Percentiles rank a stretch among this genome's conserved stretches.
Conservation (phyloP, 1,140 invertebrate species). For the Drosophila novamexicana region DNA sequence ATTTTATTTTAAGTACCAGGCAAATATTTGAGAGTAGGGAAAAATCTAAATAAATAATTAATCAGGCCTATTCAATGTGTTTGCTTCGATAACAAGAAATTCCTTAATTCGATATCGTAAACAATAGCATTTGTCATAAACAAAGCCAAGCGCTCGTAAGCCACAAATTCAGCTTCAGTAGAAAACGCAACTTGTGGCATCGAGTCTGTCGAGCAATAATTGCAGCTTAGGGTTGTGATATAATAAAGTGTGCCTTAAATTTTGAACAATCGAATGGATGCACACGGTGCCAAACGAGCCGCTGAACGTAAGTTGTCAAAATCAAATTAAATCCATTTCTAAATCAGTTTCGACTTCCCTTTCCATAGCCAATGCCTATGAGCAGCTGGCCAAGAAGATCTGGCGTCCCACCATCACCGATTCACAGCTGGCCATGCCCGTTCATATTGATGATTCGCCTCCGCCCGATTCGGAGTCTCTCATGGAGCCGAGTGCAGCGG, state of each 20-base stretch:
- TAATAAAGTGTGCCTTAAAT: background rate
- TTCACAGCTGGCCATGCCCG: constrained; percentile 4
- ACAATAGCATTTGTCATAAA: constrained; percentile 5
- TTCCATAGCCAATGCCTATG: constrained; percentile 38
- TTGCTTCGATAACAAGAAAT: background rate
- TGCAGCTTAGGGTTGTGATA: background rate
- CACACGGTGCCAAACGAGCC: constrained; percentile 23
- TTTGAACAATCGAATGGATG: constrained; percentile 17
- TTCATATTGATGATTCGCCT: background rate
- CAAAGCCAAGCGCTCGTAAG: background rate
- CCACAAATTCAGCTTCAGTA: background rate
- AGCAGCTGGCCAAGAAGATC: constrained; percentile 57
- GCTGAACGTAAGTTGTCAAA: constrained; percentile 18
- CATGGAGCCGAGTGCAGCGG: background rate
- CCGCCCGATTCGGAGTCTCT: constrained; percentile 10
- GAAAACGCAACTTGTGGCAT: background rate
- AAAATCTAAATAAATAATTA: constrained; percentile 7
- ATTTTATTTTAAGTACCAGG: background rate
- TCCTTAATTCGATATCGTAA: background rate
- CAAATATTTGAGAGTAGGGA: background rate
- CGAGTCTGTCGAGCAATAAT: background rate
- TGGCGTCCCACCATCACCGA: constrained; percentile 50
- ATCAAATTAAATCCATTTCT: background rate
- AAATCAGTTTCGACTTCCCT: background rate
- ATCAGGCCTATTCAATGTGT: background rate